Conservation (phyloP, 2,113 vertebrate species). For the Petromus typicus region DNA sequence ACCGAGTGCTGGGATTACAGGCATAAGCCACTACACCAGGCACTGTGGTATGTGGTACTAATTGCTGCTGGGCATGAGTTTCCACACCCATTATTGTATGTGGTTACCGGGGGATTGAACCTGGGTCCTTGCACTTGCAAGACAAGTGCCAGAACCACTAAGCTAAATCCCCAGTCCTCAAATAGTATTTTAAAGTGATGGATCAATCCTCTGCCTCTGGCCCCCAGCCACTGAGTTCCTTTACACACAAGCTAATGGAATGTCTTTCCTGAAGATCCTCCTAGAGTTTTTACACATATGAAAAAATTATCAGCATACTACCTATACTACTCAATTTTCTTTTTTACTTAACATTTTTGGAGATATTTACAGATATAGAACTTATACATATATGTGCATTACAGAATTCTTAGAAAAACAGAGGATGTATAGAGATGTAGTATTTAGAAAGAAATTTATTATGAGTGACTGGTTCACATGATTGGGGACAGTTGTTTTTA, state of each 20-base stretch:
- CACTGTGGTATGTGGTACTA: too few relatives aligned
- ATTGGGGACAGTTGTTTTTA: not conserved
- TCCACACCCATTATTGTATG: too few relatives aligned
- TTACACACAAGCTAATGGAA: not conserved
- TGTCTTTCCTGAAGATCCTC: not conserved
- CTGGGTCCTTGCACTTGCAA: too few relatives aligned
- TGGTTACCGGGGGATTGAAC: too few relatives aligned
- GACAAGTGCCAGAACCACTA: too few relatives aligned
- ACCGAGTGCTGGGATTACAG: too few relatives aligned
- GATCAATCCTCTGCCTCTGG: not conserved
- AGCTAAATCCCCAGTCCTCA: too few relatives aligned
- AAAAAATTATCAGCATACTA: not conserved
- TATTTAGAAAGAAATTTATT: not conserved
- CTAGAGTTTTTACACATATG: not conserved
- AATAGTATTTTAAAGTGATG: not conserved
- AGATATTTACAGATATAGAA: not conserved
- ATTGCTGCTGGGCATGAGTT: too few relatives aligned
- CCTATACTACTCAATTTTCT: not conserved
- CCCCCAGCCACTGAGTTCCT: not conserved
- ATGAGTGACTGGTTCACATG: not conserved
- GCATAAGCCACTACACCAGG: too few relatives aligned
- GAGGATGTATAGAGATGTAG: too few relatives aligned
- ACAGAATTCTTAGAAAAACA: not conserved
- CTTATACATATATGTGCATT: not conserved
- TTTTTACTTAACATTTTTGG: conserved; percentile 1